Evolutionary conservation across 2,888 invertebrate genomes (phyloP), one percentile per base, ranked within the genome.

Genomic region (Frankliniella intonsa): DNA sequence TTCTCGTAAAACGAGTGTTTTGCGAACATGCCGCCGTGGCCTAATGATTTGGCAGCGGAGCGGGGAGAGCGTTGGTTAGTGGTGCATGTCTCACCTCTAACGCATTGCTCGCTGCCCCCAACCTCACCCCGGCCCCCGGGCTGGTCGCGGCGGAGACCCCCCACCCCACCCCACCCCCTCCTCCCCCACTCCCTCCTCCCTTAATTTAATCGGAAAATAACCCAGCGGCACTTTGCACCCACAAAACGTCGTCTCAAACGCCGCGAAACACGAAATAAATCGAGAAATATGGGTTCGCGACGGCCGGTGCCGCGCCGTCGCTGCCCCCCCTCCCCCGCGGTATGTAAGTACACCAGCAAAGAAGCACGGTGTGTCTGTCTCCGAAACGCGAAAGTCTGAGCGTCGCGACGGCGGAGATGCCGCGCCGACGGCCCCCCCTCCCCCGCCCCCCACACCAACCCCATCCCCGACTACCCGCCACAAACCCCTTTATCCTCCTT

Each of bases 191-290:
- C 62, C n/a, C 55, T 22, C 25, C 69, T 25, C 69, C 69, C 69
- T 76, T 76, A 76, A 76, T 76, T 76, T 76, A 76, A 76, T 76
- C 69, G 69, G 69, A 25, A 76, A 76, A 69, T 69, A 69, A 69
- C 69, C 69, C 69, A 25, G 69, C 69, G 69, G 69, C 69, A 76
- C 69, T 76, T 76, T 76, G 69, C 69, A 9, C 69, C 69, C 69
- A 76, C 69, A 76, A 76, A 76, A 76, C 69, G 69, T 76, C 69
- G 69, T 76, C 69, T 76, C 69, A 76, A 76, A 76, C 69, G 69
- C 69, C 11, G 69, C 69, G 69, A 76, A 76, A 76, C 69, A 76
- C 69, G 69, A 76, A 76, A 76, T 76, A 76, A 76, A 76, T 76
- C 69, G 69, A 76, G 69, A 76, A 76, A 76, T 76, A 76, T 76